A percentile compares a stretch with the other conserved stretches of the same genome.
Conservation (phyloP, 2,888 invertebrate species). For the Cheilosia vulpina region DNA sequence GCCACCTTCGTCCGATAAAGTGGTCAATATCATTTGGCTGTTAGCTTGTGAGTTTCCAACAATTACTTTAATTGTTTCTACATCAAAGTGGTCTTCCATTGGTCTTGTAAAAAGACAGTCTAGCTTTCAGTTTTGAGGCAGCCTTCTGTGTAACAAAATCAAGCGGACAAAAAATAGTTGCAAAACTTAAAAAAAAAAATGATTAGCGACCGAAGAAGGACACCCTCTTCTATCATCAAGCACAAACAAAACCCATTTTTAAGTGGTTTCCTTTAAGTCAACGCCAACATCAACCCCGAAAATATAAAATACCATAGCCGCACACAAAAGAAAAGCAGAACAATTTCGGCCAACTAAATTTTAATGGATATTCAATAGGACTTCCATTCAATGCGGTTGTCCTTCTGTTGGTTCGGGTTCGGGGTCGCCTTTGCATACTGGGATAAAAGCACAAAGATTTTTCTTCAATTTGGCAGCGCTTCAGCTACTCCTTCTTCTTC, state of each 20-base stretch:
- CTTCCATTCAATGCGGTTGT: neutral
- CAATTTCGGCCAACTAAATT: neutral
- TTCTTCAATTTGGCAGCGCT: neutral
- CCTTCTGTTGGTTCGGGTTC: neutral
- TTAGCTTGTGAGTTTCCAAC: too few species aligned
- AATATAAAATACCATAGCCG: neutral
- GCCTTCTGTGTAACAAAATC: too few species aligned
- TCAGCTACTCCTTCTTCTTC: too few species aligned
- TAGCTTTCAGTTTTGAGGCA: too few species aligned
- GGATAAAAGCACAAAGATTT: neutral
- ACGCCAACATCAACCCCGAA: neutral
- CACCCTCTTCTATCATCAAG: neutral
- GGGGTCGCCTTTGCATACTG: too few species aligned
- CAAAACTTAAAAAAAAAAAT: too few species aligned
- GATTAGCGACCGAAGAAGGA: neutral
- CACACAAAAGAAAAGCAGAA: neutral
- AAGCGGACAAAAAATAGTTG: too few species aligned
- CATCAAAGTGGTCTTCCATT: too few species aligned
- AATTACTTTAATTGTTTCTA: too few species aligned
- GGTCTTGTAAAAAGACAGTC: too few species aligned
- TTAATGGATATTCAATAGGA: conserved; percentile 1
- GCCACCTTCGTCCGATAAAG: too few species aligned
- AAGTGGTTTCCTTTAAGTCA: neutral
- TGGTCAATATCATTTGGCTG: too few species aligned
- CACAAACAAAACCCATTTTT: neutral